These are phyloP conservation scores for Balanococcus diminutus DNA, from an alignment of 2,888 invertebrate genomes.

Conservation along the genomic window DNA sequence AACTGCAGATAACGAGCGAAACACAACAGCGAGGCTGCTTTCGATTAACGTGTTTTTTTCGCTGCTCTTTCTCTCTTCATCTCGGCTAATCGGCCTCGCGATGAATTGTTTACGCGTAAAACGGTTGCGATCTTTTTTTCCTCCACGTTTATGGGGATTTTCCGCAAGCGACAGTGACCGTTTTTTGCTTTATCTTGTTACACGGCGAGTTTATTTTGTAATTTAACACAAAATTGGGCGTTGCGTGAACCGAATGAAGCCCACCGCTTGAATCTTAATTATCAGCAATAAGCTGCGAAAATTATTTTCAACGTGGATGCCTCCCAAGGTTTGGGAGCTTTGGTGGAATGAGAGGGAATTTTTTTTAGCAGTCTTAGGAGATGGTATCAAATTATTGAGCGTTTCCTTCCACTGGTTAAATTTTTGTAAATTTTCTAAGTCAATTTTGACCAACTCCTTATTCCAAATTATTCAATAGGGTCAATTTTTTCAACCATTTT, in stretches of 20 bases:
- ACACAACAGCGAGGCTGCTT: slow-evolving; percentile 45
- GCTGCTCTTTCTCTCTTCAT: slow-evolving; percentile 21
- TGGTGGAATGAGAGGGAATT: too few relatives aligned
- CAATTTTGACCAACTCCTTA: too few relatives aligned
- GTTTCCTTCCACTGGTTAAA: too few relatives aligned
- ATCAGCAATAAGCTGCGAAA: slow-evolving; percentile 3
- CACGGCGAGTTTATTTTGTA: not conserved
- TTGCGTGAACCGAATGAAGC: not conserved
- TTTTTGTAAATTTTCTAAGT: not conserved
- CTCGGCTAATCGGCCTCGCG: slow-evolving; percentile 49
- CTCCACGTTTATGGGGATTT: not conserved
- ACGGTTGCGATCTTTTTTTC: slow-evolving; percentile 2
- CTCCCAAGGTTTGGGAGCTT: too few relatives aligned
- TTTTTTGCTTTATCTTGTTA: slow-evolving; percentile 36
- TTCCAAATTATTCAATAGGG: too few relatives aligned
- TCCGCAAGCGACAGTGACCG: not conserved
- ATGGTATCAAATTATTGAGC: too few relatives aligned
- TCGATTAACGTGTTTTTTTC: slow-evolving; percentile 50
- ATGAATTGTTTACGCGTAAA: slow-evolving; percentile 51
- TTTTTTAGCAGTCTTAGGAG: too few relatives aligned
- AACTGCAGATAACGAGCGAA: slow-evolving; percentile 53
- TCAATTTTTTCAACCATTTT: too few relatives aligned
- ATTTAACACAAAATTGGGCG: slow-evolving; percentile 28
- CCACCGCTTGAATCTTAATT: not conserved
- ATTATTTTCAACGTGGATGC: not conserved